Evolutionary conservation across 2,113 vertebrate genomes (phyloP).

Genomic region (Oxyruncus cristatus): DNA sequence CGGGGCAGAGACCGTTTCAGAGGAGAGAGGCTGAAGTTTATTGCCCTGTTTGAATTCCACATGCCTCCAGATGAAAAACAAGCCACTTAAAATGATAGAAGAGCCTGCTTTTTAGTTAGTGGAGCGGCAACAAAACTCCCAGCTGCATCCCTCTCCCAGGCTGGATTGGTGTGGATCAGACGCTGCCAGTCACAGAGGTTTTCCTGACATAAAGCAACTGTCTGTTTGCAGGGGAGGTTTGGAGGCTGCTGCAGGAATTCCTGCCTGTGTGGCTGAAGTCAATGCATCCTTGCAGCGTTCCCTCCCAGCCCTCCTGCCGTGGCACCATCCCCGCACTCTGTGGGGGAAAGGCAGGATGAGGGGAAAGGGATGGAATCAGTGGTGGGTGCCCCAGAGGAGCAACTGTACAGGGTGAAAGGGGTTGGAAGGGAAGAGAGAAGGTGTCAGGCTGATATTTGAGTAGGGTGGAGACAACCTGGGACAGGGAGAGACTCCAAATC

Average conservation of each 20-base stretch:
- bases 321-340: neutral
- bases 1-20: neutral
- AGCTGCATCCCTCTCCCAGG: neutral
- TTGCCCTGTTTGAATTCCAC: neutral
- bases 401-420: neutral
- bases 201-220: neutral
- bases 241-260: neutral
- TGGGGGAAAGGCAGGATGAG: neutral
- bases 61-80: neutral
- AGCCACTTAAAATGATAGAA: constrained; percentile 30
- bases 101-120: neutral
- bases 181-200: neutral
- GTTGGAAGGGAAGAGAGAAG: neutral
- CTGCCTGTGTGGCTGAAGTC: neutral
- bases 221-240: neutral
- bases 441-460: rapidly evolving
- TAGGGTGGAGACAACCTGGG: neutral
- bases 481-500: neutral
- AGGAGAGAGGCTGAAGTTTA: neutral
- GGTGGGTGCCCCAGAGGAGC: neutral
- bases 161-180: neutral
- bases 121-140: neutral
- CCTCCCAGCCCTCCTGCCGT: neutral
- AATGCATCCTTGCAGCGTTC: neutral
- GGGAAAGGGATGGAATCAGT: neutral